Percentiles rank a stretch among this genome's conserved stretches.
Evolutionary conservation across 2,888 invertebrate species (phyloP).

Genomic region (Drosophila mettleri): DNA sequence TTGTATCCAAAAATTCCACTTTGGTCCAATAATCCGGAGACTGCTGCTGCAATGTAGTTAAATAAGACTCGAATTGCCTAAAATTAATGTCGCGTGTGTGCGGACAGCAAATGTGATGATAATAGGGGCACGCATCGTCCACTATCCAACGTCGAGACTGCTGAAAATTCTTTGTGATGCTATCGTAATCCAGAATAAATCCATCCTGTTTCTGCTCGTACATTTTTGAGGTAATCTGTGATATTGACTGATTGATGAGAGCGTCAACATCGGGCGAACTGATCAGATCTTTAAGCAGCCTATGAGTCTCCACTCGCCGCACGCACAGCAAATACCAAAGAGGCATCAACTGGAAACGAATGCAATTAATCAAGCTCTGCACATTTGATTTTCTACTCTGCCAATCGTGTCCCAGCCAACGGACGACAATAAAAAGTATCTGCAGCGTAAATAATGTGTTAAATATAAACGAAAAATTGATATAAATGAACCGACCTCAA

Average conservation of each 20-base stretch:
- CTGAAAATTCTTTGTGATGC: not conserved
- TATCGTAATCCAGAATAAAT: not conserved
- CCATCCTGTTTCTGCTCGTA: constrained; percentile 30
- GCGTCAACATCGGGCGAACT: constrained; percentile 89
- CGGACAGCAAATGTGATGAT: constrained; percentile 46
- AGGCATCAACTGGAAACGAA: constrained; percentile 91
- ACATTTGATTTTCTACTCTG: constrained; percentile 86
- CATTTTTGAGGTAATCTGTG: constrained; percentile 47
- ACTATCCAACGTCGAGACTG: constrained; percentile 56
- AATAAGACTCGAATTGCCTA: constrained; percentile 69
- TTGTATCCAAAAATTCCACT: constrained; percentile 30
- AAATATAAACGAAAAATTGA: constrained; percentile 22
- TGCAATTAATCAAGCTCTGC: constrained; percentile 88
- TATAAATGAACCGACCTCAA: constrained; percentile 62
- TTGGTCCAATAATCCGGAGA: constrained; percentile 66
- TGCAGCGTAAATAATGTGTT: constrained; percentile 73
- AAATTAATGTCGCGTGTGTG: constrained; percentile 57
- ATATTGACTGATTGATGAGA: constrained; percentile 86
- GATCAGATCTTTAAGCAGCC: constrained; percentile 86
- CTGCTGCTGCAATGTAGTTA: constrained; percentile 59
- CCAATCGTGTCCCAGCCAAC: constrained; percentile 92
- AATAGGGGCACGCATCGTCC: constrained; percentile 56
- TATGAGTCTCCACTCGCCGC: constrained; percentile 43
- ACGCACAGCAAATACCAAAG: constrained; percentile 91
- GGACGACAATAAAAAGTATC: constrained; percentile 91